phyloP scores from a whole-genome alignment of 1,140 invertebrate species.

The roundworm (Caenorhabditis elegans) region WBcel235 BX284602.5:13732501-13733000 shows the following conservation, averaged over 20 bases:
- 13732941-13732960: no score
- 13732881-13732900: neutral
- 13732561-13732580: neutral
- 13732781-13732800: constrained; percentile 14
- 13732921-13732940: no score
- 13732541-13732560: no score
- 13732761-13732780: constrained; percentile 7
- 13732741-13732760: neutral
- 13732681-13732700: neutral
- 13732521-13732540: no score
- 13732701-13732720: no score
- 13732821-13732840: neutral
- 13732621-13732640: neutral
- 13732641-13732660: no score
- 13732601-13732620: neutral
- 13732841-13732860: constrained; percentile 10
- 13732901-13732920: neutral
- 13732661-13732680: neutral
- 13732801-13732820: constrained; percentile 17
- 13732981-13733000: no score
- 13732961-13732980: no score
- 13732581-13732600: neutral
- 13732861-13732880: neutral
- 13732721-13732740: neutral
- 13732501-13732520: no score